Percentiles rank a stretch among this genome's conserved stretches.
These are phyloP conservation scores for Palloptera scutellata DNA, from an alignment of 2,888 invertebrate genomes.

Conservation along the genomic window DNA sequence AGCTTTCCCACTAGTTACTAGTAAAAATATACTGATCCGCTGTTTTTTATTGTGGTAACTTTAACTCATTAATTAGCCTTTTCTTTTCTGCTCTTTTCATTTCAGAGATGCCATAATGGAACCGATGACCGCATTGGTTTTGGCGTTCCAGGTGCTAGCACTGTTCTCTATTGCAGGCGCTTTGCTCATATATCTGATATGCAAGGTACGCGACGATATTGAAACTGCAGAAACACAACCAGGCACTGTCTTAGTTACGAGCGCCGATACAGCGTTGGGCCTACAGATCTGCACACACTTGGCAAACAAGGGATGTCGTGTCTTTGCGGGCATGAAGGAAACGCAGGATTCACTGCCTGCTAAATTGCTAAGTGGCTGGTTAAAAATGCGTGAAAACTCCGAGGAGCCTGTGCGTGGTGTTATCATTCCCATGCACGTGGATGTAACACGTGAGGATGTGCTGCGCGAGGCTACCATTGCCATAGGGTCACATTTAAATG, in stretches of 20 bases:
- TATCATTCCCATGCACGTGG: constrained; percentile 77
- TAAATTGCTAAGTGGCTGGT: constrained; percentile 70
- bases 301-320: constrained; percentile 77
- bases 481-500: constrained; percentile 81
- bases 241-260: constrained; percentile 79
- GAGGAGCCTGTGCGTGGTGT: constrained; percentile 64
- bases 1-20: no score
- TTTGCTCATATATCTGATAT: constrained; percentile 77
- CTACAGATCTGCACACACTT: constrained; percentile 78
- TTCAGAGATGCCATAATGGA: constrained; percentile 72
- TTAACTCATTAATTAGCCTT: no score
- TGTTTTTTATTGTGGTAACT: no score
- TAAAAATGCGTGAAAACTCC: constrained; percentile 69
- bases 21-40: no score
- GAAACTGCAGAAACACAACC: constrained; percentile 61
- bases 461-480: constrained; percentile 81
- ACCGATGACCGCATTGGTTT: constrained; percentile 79
- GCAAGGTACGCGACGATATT: constrained; percentile 74
- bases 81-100: background rate
- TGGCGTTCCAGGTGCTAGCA: constrained; percentile 82
- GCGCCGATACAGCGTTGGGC: constrained; percentile 81
- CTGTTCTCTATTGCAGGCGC: constrained; percentile 86
- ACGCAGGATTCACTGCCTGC: constrained; percentile 69
- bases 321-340: constrained; percentile 77
- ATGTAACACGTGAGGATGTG: constrained; percentile 82